Base-by-base conservation (phyloP, 2,113 vertebrate genomes). In the Ascaphus truei region DNA sequence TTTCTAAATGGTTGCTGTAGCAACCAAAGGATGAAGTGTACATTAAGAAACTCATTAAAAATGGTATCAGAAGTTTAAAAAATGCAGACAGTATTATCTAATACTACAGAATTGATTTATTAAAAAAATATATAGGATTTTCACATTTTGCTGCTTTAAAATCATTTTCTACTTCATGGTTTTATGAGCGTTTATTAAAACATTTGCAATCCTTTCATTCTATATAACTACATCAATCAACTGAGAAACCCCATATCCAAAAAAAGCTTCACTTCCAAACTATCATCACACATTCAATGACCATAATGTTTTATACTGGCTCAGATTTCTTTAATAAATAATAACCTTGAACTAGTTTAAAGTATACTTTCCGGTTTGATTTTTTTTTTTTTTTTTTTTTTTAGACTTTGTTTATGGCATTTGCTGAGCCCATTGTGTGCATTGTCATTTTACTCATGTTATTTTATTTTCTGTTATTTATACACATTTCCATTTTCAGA, bases 401-500 rank as follows among this genome's bases (percentile, higher is more conserved):
- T n/a, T n/a, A n/a, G n/a, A n/a, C n/a, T n/a, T n/a, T n/a, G n/a
- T 53, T 77, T 72, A 39, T 37, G 0, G n/a, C 0, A 0, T 20
- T 68, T 59, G 12, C 7, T 75, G 80, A 39, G 58, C 27, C 55
- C 3, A 22, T 43, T 74, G 79, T 27, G 68, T 27, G 16, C 63
- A 1, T 43, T 71, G 51, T 36, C 20, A 73, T 72, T 71, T 33
- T 27, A 66, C 60, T 75, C 63, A 57, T 74, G 30, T 52, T n/a
- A n/a, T 22, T 60, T 23, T 72, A 76, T 69, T 26, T 15, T 34
- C 7, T 23, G 7, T 50, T 69, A 60, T 36, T 36, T 84, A 68
- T 45, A 74, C 68, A 9, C 74, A 66, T 83, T 84, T 76, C 84
- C 39, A 45, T 85, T 85, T 89, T 75, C 89, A 96, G 95, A 94